Evolutionary conservation across 2,113 vertebrate genomes (phyloP), one percentile per base, ranked within the genome.

Genomic region (Gasterosteus aculeatus): DNA sequence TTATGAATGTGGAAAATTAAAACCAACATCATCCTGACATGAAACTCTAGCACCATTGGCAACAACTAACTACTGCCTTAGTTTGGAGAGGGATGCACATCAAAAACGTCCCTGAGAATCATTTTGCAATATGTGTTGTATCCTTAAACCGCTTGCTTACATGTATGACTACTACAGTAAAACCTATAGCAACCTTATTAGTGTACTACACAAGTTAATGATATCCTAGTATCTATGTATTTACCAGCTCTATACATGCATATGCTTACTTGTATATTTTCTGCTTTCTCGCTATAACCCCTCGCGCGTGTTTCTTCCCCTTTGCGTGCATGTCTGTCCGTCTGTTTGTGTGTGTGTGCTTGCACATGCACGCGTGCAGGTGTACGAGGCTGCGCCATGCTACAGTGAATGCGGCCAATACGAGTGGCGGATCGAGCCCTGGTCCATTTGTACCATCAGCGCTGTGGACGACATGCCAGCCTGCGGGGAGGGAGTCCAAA

Each of bases 371-470:
- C 4, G n/a, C 39, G 29, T 65, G 1, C 92, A 99, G 97, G 97
- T 99, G 88, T 94, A 98, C 18, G 96, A 99, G 91, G 95, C 96
- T 22, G 87, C 96, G 83, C 96, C 95, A 1, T 99, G 98, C 91
- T 94, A 95, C 89, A 94, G 83, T 3, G 93, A 95, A 63, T 98
- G 97, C 91, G 92, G 93, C 94, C 94, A 94, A 81, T 95, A 96
- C 68, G 91, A 94, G 67, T 99, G 97, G 98, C 90, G 87, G 81
- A 92, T 89, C 35, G 97, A 96, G 78, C 94, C 95, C 0, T 99
- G 98, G 98, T 97, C 97, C 91, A 95, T 95, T 8, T 99, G 98
- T 88, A 95, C 95, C 92, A 95, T 98, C 93, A 96, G 94, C 91
- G 91, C 91, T 0, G 95, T 96, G 83, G 94, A 96, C 38, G 94